Evolutionary conservation across 2,888 invertebrate genomes (phyloP).

Genomic region (Phengaris alcon): DNA sequence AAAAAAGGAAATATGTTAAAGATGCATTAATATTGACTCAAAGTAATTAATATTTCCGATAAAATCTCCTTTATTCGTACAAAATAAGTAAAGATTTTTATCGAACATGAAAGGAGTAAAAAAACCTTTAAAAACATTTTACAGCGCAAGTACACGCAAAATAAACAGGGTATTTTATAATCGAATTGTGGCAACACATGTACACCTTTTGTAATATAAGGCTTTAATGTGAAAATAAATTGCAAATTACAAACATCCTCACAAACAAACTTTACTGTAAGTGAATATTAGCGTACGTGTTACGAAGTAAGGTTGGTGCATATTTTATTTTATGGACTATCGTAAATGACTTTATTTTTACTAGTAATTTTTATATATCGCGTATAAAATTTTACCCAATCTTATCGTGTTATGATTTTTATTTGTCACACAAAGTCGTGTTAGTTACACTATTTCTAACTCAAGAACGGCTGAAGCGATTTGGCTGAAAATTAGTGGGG

Average conservation of each 20-base stretch:
- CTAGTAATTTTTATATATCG: neutral
- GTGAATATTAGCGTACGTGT: slow-evolving; percentile 23
- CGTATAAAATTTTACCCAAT: neutral
- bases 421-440: no score
- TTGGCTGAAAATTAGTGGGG: no score
- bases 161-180: slow-evolving; percentile 14
- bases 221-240: slow-evolving; percentile 27
- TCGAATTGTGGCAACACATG: slow-evolving; percentile 6
- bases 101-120: neutral
- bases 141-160: neutral
- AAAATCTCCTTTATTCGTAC: neutral
- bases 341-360: neutral
- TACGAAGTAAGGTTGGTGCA: neutral
- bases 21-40: neutral
- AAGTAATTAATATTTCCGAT: neutral
- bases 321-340: neutral
- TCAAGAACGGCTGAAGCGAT: no score
- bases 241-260: slow-evolving; percentile 23
- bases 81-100: neutral
- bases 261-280: slow-evolving; percentile 2
- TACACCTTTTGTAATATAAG: neutral
- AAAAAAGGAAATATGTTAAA: neutral
- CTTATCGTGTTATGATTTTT: neutral
- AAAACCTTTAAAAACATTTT: neutral
- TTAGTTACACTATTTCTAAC: no score